Evolutionary conservation across 2,888 invertebrate species (phyloP).

Genomic region (Thalpophila matura): DNA sequence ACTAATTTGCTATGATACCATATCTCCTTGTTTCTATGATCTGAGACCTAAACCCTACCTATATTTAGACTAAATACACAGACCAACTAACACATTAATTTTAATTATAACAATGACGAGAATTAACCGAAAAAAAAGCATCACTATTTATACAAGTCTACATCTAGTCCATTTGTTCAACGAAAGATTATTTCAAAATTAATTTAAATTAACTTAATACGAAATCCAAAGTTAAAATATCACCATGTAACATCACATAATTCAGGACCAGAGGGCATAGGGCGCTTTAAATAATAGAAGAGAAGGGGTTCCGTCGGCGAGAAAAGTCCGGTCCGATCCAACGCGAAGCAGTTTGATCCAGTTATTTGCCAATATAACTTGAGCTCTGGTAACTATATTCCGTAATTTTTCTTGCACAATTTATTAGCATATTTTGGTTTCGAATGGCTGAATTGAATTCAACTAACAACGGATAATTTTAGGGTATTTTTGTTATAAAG

Average conservation of each 20-base stretch:
- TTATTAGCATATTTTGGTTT: background rate
- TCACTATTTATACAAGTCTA: constrained; percentile 4
- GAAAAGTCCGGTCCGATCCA: constrained; percentile 69
- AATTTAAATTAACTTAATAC: constrained; percentile 59
- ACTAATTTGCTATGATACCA: too few relatives aligned
- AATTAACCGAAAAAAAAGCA: background rate
- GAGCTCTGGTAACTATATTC: constrained; percentile 46
- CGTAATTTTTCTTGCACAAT: constrained; percentile 3
- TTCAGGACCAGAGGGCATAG: constrained; percentile 63
- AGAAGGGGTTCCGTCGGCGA: constrained; percentile 69
- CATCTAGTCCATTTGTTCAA: constrained; percentile 35
- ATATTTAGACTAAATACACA: too few relatives aligned
- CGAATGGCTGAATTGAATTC: background rate
- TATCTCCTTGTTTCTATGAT: too few relatives aligned
- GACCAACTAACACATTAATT: background rate
- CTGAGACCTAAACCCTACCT: too few relatives aligned
- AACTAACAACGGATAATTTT: too few relatives aligned
- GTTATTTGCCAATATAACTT: constrained; percentile 61
- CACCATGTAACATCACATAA: constrained; percentile 65
- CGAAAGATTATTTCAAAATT: constrained; percentile 51
- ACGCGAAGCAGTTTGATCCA: constrained; percentile 65
- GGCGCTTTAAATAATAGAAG: constrained; percentile 71
- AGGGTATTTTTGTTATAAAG: background rate
- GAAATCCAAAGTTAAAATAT: constrained; percentile 59
- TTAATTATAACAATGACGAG: background rate